Evolutionary conservation across 2,888 invertebrate genomes (phyloP).

Genomic region (Amiota minor): DNA sequence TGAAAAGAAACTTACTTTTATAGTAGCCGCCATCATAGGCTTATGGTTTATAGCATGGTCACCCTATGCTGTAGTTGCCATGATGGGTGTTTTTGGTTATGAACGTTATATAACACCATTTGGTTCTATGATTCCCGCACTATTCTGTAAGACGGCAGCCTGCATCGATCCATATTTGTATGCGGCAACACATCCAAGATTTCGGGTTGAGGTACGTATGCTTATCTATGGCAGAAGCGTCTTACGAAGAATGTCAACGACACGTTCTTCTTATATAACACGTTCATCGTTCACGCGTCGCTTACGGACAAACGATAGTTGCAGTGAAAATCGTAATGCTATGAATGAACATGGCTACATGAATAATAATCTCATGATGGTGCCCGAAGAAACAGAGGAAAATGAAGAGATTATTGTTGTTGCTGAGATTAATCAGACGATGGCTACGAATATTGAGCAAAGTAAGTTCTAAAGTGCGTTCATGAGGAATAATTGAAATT

Average conservation of each 20-base stretch:
- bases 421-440: slow-evolving; percentile 54
- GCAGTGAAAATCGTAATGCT: slow-evolving; percentile 41
- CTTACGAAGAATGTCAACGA: slow-evolving; percentile 62
- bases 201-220: slow-evolving; percentile 77
- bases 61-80: slow-evolving; percentile 84
- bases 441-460: slow-evolving; percentile 49
- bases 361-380: slow-evolving; percentile 61
- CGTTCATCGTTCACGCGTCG: slow-evolving; percentile 61
- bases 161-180: slow-evolving; percentile 88
- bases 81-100: slow-evolving; percentile 81
- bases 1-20: slow-evolving; percentile 81
- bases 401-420: slow-evolving; percentile 58
- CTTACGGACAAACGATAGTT: slow-evolving; percentile 42
- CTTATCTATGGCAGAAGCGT: slow-evolving; percentile 60
- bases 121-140: slow-evolving; percentile 83
- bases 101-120: slow-evolving; percentile 80
- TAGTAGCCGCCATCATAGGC: slow-evolving; percentile 81
- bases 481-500: too few relatives aligned
- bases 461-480: slow-evolving; percentile 55
- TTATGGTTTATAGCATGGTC: slow-evolving; percentile 88
- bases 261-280: slow-evolving; percentile 65
- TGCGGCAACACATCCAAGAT: slow-evolving; percentile 85
- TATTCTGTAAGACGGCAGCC: slow-evolving; percentile 87
- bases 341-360: slow-evolving; percentile 42
- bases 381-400: slow-evolving; percentile 64